These are phyloP conservation scores for Siderastrea siderea DNA, from an alignment of 92 coral and sea anemone species.

Conservation along the genomic window DNA sequence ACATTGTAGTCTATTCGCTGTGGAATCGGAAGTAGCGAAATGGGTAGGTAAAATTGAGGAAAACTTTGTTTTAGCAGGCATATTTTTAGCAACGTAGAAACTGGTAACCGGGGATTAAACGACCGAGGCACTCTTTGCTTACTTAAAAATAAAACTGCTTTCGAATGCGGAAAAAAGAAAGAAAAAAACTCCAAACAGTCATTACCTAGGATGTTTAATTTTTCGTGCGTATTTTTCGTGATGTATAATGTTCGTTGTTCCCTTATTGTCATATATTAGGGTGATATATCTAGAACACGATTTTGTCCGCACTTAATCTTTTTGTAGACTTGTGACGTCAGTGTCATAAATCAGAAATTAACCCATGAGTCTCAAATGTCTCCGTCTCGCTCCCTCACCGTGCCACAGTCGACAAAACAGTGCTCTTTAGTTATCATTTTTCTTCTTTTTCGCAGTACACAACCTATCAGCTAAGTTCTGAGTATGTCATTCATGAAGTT, in stretches of 20 bases:
- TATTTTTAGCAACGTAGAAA: neutral
- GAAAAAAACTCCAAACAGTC: neutral
- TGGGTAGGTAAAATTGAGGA: neutral
- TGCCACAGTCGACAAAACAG: neutral
- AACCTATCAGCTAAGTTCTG: neutral
- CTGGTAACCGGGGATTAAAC: neutral
- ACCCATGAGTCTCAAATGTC: neutral
- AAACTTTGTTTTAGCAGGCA: neutral
- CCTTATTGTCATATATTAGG: neutral
- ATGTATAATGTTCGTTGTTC: neutral
- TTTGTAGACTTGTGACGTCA: constrained; percentile 48
- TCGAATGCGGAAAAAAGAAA: neutral
- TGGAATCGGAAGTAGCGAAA: neutral
- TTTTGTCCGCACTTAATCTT: constrained; percentile 15
- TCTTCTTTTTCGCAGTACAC: constrained; percentile 8
- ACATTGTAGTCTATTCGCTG: neutral
- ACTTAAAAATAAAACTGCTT: neutral
- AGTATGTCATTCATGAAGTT: constrained; percentile 17
- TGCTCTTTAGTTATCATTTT: neutral
- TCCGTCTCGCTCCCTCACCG: neutral
- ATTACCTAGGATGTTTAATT: neutral
- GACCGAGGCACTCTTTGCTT: neutral
- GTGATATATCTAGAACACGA: neutral
- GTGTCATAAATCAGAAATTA: constrained; percentile 15
- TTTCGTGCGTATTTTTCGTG: neutral